Conservation (phyloP, 2,888 invertebrate species). For the Pemphredon lugubris region DNA sequence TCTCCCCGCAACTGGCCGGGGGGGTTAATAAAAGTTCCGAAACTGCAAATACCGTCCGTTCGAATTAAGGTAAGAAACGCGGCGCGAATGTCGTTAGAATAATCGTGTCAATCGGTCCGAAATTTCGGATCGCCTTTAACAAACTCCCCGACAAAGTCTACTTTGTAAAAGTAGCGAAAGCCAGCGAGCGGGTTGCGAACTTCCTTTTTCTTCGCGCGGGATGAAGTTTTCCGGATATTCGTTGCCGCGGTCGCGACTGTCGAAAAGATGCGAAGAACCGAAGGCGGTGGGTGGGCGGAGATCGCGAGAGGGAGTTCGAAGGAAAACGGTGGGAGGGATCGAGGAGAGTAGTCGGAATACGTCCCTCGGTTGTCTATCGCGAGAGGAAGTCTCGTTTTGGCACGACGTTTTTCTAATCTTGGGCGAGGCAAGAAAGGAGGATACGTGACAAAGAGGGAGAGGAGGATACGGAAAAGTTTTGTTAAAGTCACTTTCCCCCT, state of each 20-base stretch:
- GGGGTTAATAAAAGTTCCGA: too few relatives aligned
- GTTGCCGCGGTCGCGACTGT: slow-evolving; percentile 1
- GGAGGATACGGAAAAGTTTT: slow-evolving; percentile 47
- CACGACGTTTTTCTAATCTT: slow-evolving; percentile 72
- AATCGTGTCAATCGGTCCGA: slow-evolving; percentile 25
- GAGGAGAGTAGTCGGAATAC: slow-evolving; percentile 57
- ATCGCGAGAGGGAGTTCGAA: background rate
- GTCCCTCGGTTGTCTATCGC: slow-evolving; percentile 67
- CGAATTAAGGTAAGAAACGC: background rate
- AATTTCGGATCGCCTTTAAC: slow-evolving; percentile 25
- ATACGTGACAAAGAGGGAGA: background rate
- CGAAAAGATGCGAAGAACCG: slow-evolving; percentile 29
- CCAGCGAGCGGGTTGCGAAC: slow-evolving; percentile 16
- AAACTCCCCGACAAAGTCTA: slow-evolving; percentile 39
- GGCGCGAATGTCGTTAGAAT: slow-evolving; percentile 23
- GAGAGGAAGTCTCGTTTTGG: slow-evolving; percentile 47
- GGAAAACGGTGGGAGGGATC: slow-evolving; percentile 30
- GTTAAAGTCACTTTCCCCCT: slow-evolving; percentile 35
- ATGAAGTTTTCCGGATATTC: slow-evolving; percentile 40
- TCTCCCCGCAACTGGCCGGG: too few relatives aligned
- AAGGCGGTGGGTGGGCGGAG: too few relatives aligned
- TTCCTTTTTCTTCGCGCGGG: slow-evolving; percentile 1
- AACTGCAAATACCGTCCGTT: slow-evolving; percentile 4
- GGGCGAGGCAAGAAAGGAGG: background rate
- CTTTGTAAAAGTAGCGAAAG: slow-evolving; percentile 45